These are phyloP conservation scores for Hassar affinis DNA, from an alignment of 2,113 vertebrate species.

Conservation along the genomic window DNA sequence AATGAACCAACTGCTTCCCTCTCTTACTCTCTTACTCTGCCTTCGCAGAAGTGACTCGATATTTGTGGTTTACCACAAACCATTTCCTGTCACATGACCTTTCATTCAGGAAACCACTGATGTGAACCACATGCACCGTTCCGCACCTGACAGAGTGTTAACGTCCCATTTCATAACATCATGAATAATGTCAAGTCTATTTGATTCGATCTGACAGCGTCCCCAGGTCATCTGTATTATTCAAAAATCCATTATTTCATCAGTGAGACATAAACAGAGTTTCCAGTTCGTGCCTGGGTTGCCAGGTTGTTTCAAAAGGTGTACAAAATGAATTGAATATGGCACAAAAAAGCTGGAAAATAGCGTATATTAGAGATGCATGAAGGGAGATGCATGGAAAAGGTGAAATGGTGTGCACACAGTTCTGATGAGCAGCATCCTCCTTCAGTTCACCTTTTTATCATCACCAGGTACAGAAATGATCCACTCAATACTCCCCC, in stretches of 20 bases:
- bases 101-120: neutral
- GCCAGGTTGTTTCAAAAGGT: neutral
- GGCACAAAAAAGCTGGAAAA: neutral
- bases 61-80: constrained; percentile 29
- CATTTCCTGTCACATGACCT: neutral
- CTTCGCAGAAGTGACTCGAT: neutral
- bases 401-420: neutral
- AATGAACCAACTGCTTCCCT: no score
- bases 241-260: neutral
- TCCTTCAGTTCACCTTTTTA: neutral
- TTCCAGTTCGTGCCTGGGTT: neutral
- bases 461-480: neutral
- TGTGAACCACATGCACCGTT: neutral
- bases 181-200: neutral
- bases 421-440: no score
- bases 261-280: neutral
- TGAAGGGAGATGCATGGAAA: neutral
- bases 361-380: neutral
- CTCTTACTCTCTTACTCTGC: neutral
- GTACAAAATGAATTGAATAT: neutral
- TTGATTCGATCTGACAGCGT: neutral
- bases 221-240: neutral
- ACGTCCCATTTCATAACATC: neutral
- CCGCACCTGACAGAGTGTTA: no score
- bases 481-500: neutral